Evolutionary conservation across 2,113 vertebrate species (phyloP).

Genomic region (Glaucomys volans): DNA sequence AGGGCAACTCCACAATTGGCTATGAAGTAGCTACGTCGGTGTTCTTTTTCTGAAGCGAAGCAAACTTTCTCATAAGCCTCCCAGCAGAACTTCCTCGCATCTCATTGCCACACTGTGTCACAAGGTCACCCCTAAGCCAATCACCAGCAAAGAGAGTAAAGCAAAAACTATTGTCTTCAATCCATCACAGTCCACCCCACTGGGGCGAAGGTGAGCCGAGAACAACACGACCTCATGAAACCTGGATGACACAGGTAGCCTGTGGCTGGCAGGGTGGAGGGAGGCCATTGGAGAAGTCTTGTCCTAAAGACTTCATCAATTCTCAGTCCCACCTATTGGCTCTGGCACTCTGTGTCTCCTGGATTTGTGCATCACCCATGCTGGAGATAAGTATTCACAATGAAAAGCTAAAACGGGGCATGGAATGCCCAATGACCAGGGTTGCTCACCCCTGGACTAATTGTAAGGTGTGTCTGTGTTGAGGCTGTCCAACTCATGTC

Average conservation of each 20-base stretch:
- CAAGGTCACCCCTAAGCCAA: neutral
- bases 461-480: neutral
- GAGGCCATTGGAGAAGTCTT: neutral
- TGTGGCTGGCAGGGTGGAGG: too few relatives aligned
- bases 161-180: neutral
- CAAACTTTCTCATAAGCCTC: neutral
- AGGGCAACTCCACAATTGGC: neutral
- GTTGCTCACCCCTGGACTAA: neutral
- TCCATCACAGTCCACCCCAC: neutral
- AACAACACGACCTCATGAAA: neutral
- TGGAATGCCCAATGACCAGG: neutral
- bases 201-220: neutral
- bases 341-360: neutral
- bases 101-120: neutral
- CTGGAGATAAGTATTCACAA: neutral
- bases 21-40: too few relatives aligned
- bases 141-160: neutral
- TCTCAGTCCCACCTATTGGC: neutral
- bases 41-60: neutral
- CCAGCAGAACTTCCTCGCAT: neutral
- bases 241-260: neutral
- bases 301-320: neutral
- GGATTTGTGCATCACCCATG: neutral
- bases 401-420: neutral
- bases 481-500: neutral